phyloP scores from a whole-genome alignment of 2,797 vertebrate species.

The Hemibagrus guttatus region DNA sequence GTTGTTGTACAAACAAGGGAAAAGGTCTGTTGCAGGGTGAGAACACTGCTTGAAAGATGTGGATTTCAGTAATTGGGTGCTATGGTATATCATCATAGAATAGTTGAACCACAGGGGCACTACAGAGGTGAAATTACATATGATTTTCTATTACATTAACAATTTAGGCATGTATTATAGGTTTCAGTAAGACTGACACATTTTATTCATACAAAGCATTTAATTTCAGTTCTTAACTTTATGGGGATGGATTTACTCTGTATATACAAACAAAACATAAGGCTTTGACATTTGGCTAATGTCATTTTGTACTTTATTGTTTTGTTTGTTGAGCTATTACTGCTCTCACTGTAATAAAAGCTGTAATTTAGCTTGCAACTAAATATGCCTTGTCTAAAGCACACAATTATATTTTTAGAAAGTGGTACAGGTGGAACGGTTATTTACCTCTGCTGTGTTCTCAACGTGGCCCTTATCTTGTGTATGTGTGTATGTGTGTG shows the following conservation, averaged over 20 bases:
- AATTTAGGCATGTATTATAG: not conserved
- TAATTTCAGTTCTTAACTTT: not conserved
- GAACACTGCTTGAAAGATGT: not conserved
- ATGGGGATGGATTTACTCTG: not conserved
- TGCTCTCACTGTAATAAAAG: not conserved
- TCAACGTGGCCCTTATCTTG: not conserved
- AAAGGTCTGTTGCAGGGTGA: not conserved
- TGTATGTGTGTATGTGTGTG: constrained; percentile 18
- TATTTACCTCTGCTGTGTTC: not conserved
- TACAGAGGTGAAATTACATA: not conserved
- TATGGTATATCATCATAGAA: not conserved
- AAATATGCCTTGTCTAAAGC: not conserved
- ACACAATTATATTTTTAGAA: constrained; percentile 4
- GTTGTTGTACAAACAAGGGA: not conserved
- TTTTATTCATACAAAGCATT: not conserved
- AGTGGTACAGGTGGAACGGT: not conserved
- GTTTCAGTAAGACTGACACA: not conserved
- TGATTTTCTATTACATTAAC: not conserved
- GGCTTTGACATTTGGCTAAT: not conserved
- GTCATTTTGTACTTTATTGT: not conserved
- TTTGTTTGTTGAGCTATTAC: not conserved
- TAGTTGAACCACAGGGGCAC: not conserved
- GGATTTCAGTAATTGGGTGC: not conserved
- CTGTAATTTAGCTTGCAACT: not conserved
- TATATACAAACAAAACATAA: not conserved